A percentile compares a stretch with the other conserved stretches of the same genome.
phyloP scores from a whole-genome alignment of 2,888 invertebrate genomes.

The Digitonthophagus gazella region DNA sequence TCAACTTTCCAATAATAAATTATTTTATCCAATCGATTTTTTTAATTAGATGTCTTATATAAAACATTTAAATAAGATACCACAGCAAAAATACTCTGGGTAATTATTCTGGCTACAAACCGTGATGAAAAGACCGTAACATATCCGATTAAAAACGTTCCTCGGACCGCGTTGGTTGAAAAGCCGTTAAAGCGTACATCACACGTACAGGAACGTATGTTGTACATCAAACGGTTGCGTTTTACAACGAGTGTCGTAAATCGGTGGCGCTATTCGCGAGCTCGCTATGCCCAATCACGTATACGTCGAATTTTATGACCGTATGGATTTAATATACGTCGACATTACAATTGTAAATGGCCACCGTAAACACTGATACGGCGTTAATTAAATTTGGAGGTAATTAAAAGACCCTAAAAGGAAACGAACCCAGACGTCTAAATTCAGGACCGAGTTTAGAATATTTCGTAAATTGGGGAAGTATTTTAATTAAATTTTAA shows the following conservation, averaged over 20 bases:
- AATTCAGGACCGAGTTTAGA: not conserved
- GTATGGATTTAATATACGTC: slow-evolving; percentile 9
- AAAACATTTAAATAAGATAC: no score
- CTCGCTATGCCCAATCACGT: slow-evolving; percentile 13
- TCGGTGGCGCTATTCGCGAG: not conserved
- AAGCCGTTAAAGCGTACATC: not conserved
- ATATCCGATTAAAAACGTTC: not conserved
- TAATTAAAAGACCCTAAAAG: slow-evolving; percentile 10
- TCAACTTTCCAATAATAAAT: not conserved
- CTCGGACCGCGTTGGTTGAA: not conserved
- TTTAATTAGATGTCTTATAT: no score
- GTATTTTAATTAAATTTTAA: no score
- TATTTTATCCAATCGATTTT: no score
- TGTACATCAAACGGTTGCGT: not conserved
- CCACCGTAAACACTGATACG: not conserved
- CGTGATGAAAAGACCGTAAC: not conserved
- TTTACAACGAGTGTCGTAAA: not conserved
- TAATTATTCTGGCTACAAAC: not conserved
- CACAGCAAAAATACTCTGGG: no score
- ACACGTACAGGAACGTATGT: not conserved
- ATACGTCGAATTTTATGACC: slow-evolving; percentile 7
- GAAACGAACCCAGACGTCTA: not conserved
- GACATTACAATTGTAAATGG: slow-evolving; percentile 11
- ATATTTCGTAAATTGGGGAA: not conserved
- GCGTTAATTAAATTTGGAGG: slow-evolving; percentile 16